Conservation (phyloP, 2,888 invertebrate genomes). For the Rutpela maculata region DNA sequence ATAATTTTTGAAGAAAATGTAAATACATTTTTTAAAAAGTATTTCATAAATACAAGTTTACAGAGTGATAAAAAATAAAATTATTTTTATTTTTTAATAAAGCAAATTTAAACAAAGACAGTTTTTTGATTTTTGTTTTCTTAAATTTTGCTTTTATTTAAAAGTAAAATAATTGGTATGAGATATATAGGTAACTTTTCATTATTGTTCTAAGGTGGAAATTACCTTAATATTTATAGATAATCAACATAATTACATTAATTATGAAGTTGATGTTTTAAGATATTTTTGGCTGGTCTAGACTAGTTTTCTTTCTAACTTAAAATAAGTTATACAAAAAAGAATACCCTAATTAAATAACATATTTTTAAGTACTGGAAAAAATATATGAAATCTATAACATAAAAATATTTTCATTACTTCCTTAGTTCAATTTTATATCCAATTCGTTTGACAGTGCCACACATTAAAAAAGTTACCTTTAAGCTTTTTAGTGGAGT, state of each 20-base stretch:
- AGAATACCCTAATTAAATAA: conserved; percentile 1
- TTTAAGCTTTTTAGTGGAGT: too few relatives aligned
- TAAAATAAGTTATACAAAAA: conserved; percentile 1
- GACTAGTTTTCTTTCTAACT: neutral
- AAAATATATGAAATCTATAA: conserved; percentile 7
- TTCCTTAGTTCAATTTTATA: neutral
- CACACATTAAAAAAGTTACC: too few relatives aligned
- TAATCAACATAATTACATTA: conserved; percentile 7
- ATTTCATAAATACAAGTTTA: conserved; percentile 14
- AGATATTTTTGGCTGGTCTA: conserved; percentile 3
- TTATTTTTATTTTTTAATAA: conserved; percentile 36
- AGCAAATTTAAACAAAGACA: conserved; percentile 15
- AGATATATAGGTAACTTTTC: neutral
- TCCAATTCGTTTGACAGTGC: too few relatives aligned
- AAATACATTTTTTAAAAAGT: conserved; percentile 5
- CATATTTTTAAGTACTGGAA: conserved; percentile 7
- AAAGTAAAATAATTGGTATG: neutral
- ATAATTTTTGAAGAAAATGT: neutral
- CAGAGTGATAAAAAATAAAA: conserved; percentile 20
- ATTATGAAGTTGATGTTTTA: neutral
- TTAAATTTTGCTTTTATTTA: neutral
- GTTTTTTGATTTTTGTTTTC: neutral
- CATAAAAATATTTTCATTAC: neutral
- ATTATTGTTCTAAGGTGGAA: conserved; percentile 1
- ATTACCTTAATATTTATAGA: neutral